phyloP scores from a whole-genome alignment of 2,113 vertebrate genomes.

The Cebidichthys violaceus region DNA sequence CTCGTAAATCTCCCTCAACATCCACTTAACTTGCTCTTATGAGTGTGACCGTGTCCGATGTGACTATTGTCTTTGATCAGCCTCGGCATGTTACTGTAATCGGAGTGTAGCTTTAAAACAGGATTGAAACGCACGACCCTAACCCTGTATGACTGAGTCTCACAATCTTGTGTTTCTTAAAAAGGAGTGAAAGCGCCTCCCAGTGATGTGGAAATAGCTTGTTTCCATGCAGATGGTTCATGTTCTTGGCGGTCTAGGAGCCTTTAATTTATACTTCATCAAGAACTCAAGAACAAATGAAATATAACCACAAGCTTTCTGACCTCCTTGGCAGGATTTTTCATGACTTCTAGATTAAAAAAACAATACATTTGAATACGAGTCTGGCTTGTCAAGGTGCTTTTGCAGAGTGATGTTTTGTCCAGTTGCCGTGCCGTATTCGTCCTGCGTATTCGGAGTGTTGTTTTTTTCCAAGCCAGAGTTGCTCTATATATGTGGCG shows the following conservation, averaged over 20 bases:
- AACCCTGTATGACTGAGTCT: not conserved
- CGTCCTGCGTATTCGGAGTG: slow-evolving; percentile 34
- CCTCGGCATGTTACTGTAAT: slow-evolving; percentile 16
- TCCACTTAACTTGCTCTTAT: slow-evolving; percentile 26
- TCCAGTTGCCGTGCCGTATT: slow-evolving; percentile 19
- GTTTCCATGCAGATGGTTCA: slow-evolving; percentile 14
- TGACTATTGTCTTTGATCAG: slow-evolving; percentile 23
- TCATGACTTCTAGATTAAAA: not conserved
- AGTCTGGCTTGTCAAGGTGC: slow-evolving; percentile 9
- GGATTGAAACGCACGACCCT: not conserved
- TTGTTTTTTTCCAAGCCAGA: slow-evolving; percentile 51
- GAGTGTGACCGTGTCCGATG: slow-evolving; percentile 16
- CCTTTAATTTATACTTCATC: not conserved
- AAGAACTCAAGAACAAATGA: not conserved
- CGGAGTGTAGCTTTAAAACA: slow-evolving; percentile 17
- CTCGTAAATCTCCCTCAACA: slow-evolving; percentile 34
- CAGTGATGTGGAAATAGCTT: slow-evolving; percentile 28
- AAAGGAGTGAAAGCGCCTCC: slow-evolving; percentile 1
- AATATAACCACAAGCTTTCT: slow-evolving; percentile 5
- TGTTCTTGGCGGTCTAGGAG: slow-evolving; percentile 5
- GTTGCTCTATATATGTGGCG: slow-evolving; percentile 53
- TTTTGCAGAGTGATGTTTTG: slow-evolving; percentile 32
- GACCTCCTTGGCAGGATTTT: slow-evolving; percentile 1
- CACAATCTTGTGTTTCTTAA: not conserved
- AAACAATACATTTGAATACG: not conserved